Conservation (phyloP, 2,113 vertebrate species). For the Carlito syrichta region DNA sequence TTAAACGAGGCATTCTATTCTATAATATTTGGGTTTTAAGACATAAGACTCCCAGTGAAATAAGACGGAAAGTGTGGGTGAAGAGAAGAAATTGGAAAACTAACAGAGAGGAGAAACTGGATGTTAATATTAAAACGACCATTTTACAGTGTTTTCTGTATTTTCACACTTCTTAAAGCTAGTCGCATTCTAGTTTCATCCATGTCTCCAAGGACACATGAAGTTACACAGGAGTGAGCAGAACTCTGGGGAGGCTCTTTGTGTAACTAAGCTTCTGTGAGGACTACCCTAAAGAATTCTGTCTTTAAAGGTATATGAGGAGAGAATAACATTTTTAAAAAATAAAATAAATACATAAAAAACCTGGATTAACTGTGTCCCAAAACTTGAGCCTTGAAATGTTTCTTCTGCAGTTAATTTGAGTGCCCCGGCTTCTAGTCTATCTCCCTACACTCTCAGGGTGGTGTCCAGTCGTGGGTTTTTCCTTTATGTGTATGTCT, state of each 20-base stretch:
- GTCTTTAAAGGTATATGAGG: conserved; percentile 1
- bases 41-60: neutral
- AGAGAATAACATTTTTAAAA: neutral
- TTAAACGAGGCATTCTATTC: neutral
- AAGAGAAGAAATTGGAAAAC: neutral
- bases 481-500: neutral
- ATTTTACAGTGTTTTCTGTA: neutral
- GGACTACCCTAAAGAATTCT: neutral
- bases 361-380: neutral
- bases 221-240: neutral
- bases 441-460: rapidly evolving
- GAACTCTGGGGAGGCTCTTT: neutral
- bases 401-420: neutral
- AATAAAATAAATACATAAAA: neutral
- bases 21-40: neutral
- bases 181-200: neutral
- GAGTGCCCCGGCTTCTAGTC: neutral
- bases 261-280: neutral
- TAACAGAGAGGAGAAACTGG: neutral
- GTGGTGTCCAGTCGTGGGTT: neutral
- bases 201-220: neutral
- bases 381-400: neutral
- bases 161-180: neutral
- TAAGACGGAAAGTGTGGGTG: neutral
- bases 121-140: conserved; percentile 2